Evolutionary conservation across 2,888 invertebrate genomes (phyloP).

Genomic region (Limnephilus marmoratus): DNA sequence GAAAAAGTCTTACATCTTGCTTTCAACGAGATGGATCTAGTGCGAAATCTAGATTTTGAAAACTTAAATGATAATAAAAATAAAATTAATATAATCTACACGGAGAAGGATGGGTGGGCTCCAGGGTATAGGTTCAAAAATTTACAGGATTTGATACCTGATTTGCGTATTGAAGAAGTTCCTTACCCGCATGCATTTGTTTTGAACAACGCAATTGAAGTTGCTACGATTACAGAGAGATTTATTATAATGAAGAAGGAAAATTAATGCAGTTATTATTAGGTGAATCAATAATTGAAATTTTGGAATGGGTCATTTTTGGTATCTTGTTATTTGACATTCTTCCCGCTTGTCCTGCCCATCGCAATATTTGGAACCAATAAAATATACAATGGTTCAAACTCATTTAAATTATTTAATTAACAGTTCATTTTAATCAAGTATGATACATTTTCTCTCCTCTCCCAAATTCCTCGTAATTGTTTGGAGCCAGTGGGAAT

Average conservation of each 20-base stretch:
- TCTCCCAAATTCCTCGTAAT: too few species aligned
- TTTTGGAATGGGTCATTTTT: too few species aligned
- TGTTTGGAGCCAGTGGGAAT: too few species aligned
- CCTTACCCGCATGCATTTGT: conserved; percentile 88
- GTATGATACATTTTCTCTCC: too few species aligned
- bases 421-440: too few species aligned
- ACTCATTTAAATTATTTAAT: too few species aligned
- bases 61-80: conserved; percentile 78
- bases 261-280: background rate
- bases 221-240: conserved; percentile 72
- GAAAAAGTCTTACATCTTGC: conserved; percentile 84
- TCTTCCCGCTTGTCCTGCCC: too few species aligned
- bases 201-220: conserved; percentile 78
- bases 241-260: conserved; percentile 40
- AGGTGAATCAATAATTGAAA: background rate
- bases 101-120: conserved; percentile 89
- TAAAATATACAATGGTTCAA: too few species aligned
- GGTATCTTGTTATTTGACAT: too few species aligned
- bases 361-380: too few species aligned
- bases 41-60: conserved; percentile 81
- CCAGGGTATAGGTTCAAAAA: conserved; percentile 84
- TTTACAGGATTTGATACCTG: conserved; percentile 73
- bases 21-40: conserved; percentile 87
- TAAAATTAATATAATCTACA: conserved; percentile 88
- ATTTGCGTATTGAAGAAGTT: conserved; percentile 70